Evolutionary conservation across 1,140 invertebrate species (phyloP), one percentile per base, ranked within the genome.

Genomic region (Platyura marginata): DNA sequence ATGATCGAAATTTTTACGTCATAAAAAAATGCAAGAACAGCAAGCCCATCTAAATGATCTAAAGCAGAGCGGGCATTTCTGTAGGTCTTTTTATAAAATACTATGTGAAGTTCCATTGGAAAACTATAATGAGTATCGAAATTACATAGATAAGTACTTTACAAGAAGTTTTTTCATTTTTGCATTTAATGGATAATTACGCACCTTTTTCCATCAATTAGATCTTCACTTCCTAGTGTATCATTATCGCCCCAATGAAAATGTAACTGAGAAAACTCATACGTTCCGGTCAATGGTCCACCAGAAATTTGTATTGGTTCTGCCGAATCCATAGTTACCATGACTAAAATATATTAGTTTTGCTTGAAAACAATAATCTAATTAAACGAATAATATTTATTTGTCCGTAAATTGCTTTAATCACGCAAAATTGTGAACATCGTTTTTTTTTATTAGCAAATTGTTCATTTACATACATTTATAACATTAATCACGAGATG

Each of bases 1-100:
- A n/a, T n/a, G n/a, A n/a, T n/a, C n/a, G n/a, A n/a, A n/a, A n/a
- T n/a, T n/a, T 50, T 62, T 66, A 90, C 84, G 64, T 84, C 69
- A 48, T 82, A 77, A 45, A 91, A 81, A 50, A 86, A 84, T 0
- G 81, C 83, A n/a, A 93, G 57, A 0, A 92, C 87, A 2, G 76
- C 70, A n/a, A 92, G 61, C 1, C 87, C 88, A 51, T 86, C 76
- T 1, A 61, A 49, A 51, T 79, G 62, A 21, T 71, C 62, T 3
- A 77, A 48, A 1, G 87, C 84, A 35, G 76, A 67, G 1, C 55
- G 51, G 19, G 79, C 68, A 21, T 63, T 66, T 1, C 61, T 63
- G 52, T 86, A 91, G 11, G 68, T 64, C 35, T 69, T 65, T 51
- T 88, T 88, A 52, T 72, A 87, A 55, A 92, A 80, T 0, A 94